Base-by-base conservation (phyloP, 2,797 vertebrate genomes). In the Enteromius radiatus region DNA sequence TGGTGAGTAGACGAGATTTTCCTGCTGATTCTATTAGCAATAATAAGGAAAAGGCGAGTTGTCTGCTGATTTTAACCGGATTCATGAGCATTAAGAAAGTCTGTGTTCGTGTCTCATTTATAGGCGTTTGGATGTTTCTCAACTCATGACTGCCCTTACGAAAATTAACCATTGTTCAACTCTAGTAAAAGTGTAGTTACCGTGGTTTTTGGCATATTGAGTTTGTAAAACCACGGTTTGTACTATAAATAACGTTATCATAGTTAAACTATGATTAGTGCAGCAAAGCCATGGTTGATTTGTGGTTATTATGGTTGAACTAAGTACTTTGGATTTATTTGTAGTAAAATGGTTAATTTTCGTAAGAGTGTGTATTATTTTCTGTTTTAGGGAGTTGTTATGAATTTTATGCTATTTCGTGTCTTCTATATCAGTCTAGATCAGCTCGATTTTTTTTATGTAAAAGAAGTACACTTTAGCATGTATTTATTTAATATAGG, bases 1-100 rank as follows among this genome's bases (percentile, higher is more conserved):
- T 81, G 80, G 80, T 74, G 69, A 81, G 80, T 19, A 2, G 6
- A 3, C 43, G 61, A 69, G 33, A 5, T 36, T 45, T 5, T 28
- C 15, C n/a, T 4, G 5, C 19, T 52, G 4, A 4, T 2, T 19
- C 9, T 31, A 3, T 69, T 36, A 6, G 10, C 28, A 15, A 47
- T 23, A 49, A 33, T 17, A 65, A 15, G 7, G 1, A 1, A 41
- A 23, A 17, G 1, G n/a, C 38, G 36, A 41, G 1, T 1, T 23
- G 65, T 67, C 5, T 15, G 41, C 9, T 21, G 8, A 1, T 47
- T 71, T 47, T 19, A 31, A 3, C 17, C 3, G 7, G 19, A n/a
- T 31, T 31, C 15, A 4, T 1, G 36, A 5, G 15, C 14, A 49
- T n/a, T 15, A 54, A 54, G 28, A 19, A n/a, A n/a, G 19, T 33